These are phyloP conservation scores for Bradypodion pumilum DNA, from an alignment of 2,797 vertebrate genomes.

Conservation along the genomic window DNA sequence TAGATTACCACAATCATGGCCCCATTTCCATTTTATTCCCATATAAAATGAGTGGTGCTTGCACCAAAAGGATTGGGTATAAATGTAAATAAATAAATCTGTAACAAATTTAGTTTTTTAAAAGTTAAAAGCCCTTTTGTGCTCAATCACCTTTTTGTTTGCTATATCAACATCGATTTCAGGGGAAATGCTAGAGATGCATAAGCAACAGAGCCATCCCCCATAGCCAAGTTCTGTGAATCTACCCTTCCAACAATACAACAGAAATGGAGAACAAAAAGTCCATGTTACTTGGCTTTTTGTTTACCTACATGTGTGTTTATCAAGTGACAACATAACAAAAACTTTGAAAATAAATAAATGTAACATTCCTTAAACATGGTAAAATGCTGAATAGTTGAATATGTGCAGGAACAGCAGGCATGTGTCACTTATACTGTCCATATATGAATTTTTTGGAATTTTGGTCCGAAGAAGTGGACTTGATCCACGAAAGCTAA, in stretches of 20 bases:
- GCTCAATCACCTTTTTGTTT: not conserved
- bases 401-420: not conserved
- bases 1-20: no score
- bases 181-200: not conserved
- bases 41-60: no score
- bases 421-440: not conserved
- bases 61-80: no score
- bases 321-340: not conserved
- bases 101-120: no score
- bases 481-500: no score
- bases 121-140: not conserved
- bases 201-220: not conserved
- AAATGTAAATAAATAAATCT: no score
- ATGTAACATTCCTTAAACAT: not conserved
- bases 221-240: not conserved
- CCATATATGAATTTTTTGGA: slow-evolving; percentile 18
- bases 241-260: not conserved
- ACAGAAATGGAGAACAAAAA: not conserved
- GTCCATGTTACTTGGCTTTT: not conserved
- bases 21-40: no score
- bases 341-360: not conserved
- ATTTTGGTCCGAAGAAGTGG: no score
- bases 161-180: not conserved
- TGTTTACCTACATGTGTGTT: not conserved
- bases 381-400: not conserved